Percentiles rank a stretch among this genome's conserved stretches.
Evolutionary conservation across 1,140 invertebrate genomes (phyloP).

Genomic region (Chlorops oryzae): DNA sequence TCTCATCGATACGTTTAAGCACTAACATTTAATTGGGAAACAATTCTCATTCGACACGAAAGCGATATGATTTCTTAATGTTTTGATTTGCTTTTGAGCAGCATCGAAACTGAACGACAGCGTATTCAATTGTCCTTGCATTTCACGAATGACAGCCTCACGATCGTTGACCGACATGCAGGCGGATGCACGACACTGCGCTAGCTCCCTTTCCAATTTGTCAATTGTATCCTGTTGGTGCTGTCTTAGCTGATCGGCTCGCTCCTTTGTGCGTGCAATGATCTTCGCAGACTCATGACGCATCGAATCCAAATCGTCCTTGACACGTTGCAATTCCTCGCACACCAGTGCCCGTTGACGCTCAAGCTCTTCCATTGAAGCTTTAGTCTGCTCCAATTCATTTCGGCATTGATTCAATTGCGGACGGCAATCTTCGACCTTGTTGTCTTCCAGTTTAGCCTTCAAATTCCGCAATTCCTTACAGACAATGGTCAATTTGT

Average conservation of each 20-base stretch:
- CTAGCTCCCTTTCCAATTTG: slow-evolving; percentile 59
- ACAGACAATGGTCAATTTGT: slow-evolving; percentile 37
- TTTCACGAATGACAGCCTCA: slow-evolving; percentile 53
- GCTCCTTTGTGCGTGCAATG: slow-evolving; percentile 60
- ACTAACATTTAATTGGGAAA: slow-evolving; percentile 43
- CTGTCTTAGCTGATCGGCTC: slow-evolving; percentile 56
- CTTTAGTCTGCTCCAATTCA: slow-evolving; percentile 27
- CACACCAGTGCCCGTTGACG: slow-evolving; percentile 40
- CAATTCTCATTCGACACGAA: slow-evolving; percentile 45
- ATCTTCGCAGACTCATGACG: slow-evolving; percentile 67
- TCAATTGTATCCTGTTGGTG: slow-evolving; percentile 57
- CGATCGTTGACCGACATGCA: slow-evolving; percentile 58
- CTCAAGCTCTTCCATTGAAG: slow-evolving; percentile 30
- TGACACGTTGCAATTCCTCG: slow-evolving; percentile 51
- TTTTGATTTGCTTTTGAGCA: slow-evolving; percentile 46
- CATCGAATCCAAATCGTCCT: slow-evolving; percentile 60
- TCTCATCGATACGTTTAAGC: no score
- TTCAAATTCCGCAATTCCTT: slow-evolving; percentile 39
- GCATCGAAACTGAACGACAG: slow-evolving; percentile 44
- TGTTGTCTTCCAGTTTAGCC: slow-evolving; percentile 20
- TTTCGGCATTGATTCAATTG: slow-evolving; percentile 37
- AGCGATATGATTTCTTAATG: slow-evolving; percentile 41
- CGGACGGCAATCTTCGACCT: slow-evolving; percentile 23
- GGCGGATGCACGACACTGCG: slow-evolving; percentile 56
- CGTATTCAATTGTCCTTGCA: slow-evolving; percentile 41